These are phyloP conservation scores for Seriola aureovittata DNA, from an alignment of 2,113 vertebrate species.

Conservation along the genomic window DNA sequence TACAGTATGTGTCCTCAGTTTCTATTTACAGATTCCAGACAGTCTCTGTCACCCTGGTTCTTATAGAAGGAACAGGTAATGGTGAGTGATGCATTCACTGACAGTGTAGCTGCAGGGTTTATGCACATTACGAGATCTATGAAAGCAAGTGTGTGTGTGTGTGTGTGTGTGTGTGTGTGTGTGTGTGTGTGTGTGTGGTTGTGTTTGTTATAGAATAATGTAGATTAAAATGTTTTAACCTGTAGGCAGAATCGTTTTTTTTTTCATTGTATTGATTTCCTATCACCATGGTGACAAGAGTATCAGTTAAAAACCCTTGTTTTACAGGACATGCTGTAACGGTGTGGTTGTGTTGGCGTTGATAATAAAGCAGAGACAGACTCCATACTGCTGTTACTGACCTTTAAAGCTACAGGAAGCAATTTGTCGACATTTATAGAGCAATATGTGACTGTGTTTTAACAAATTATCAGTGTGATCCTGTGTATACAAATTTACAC, in stretches of 20 bases:
- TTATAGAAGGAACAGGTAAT: constrained; percentile 31
- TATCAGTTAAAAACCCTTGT: constrained; percentile 60
- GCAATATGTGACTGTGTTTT: constrained; percentile 16
- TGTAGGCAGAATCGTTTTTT: constrained; percentile 41
- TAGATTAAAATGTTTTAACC: constrained; percentile 60
- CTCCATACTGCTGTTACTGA: constrained; percentile 44
- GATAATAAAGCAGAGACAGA: constrained; percentile 39
- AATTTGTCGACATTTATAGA: constrained; percentile 48
- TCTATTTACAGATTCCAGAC: neutral
- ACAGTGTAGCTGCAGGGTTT: constrained; percentile 33
- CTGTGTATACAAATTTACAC: neutral
- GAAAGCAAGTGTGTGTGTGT: constrained; percentile 1
- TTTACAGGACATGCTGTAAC: constrained; percentile 50
- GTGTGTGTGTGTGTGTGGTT: constrained; percentile 1
- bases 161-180: neutral
- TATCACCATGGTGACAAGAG: constrained; percentile 51
- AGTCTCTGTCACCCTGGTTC: neutral
- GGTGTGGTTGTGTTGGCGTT: constrained; percentile 7
- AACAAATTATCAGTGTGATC: constrained; percentile 3
- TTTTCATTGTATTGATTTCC: constrained; percentile 61
- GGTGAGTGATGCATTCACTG: constrained; percentile 47
- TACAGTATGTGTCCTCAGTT: too few relatives aligned
- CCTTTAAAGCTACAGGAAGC: constrained; percentile 52
- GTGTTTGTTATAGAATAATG: constrained; percentile 55
- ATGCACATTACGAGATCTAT: constrained; percentile 17